Conservation (phyloP, 2,797 vertebrate species). For the Okamejei kenojei region DNA sequence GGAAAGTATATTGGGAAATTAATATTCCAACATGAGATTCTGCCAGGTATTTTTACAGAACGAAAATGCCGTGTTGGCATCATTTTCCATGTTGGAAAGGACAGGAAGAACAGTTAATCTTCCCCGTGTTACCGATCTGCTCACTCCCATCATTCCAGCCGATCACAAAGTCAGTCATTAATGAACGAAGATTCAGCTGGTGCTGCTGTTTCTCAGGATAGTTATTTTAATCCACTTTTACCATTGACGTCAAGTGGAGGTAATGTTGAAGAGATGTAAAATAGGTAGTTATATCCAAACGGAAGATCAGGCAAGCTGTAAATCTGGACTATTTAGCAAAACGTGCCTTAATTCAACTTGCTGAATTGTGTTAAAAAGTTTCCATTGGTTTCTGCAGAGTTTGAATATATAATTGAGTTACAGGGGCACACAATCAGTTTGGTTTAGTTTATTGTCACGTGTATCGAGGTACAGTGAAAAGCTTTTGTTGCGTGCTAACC, state of each 20-base stretch:
- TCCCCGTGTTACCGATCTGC: not conserved
- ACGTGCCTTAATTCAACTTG: not conserved
- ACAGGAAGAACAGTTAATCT: slow-evolving; percentile 1
- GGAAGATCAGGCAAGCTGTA: not conserved
- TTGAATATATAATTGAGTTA: not conserved
- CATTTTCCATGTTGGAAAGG: not conserved
- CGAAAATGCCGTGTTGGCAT: not conserved
- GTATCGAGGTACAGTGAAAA: no score
- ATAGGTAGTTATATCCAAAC: not conserved
- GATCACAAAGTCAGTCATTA: not conserved
- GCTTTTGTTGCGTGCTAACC: no score
- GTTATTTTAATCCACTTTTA: not conserved
- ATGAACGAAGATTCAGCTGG: not conserved
- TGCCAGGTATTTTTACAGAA: not conserved
- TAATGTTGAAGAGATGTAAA: not conserved
- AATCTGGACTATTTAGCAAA: no score
- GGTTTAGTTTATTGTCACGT: no score
- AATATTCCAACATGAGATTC: not conserved
- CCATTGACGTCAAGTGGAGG: not conserved
- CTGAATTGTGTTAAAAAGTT: not conserved
- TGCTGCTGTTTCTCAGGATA: not conserved
- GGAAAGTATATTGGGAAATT: not conserved
- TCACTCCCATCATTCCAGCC: not conserved
- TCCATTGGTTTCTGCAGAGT: not conserved
- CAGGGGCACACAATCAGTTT: no score